Conservation (phyloP, 2,113 vertebrate genomes). For the Cyrtonyx montezumae region DNA sequence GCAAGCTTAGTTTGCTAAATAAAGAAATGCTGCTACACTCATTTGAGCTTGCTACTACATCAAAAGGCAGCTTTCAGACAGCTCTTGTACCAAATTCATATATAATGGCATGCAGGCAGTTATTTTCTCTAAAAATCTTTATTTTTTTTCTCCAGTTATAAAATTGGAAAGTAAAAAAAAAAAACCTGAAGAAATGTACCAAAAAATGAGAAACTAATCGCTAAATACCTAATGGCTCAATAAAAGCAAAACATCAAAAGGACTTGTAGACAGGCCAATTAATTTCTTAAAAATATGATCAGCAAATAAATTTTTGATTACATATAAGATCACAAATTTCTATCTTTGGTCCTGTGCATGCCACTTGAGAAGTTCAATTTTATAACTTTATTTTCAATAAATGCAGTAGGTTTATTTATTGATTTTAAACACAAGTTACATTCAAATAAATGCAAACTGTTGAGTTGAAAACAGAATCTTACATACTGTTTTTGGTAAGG, state of each 20-base stretch:
- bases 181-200: not conserved
- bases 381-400: not conserved
- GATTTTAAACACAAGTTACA: not conserved
- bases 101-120: not conserved
- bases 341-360: not conserved
- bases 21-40: not conserved
- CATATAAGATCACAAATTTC: not conserved
- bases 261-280: not conserved
- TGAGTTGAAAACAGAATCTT: not conserved
- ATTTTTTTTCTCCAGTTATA: not conserved
- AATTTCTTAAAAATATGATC: not conserved
- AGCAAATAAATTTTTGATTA: not conserved
- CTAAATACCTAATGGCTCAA: not conserved
- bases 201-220: not conserved
- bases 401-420: not conserved
- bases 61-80: not conserved
- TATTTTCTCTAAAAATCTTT: not conserved
- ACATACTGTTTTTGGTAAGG: fast-evolving
- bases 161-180: not conserved
- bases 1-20: not conserved
- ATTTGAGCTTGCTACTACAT: not conserved
- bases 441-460: not conserved
- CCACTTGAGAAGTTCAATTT: not conserved
- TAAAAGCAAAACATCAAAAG: not conserved
- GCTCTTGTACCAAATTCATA: not conserved